These are phyloP conservation scores for Lanius collurio DNA, from an alignment of 2,113 vertebrate genomes.

Conservation along the genomic window DNA sequence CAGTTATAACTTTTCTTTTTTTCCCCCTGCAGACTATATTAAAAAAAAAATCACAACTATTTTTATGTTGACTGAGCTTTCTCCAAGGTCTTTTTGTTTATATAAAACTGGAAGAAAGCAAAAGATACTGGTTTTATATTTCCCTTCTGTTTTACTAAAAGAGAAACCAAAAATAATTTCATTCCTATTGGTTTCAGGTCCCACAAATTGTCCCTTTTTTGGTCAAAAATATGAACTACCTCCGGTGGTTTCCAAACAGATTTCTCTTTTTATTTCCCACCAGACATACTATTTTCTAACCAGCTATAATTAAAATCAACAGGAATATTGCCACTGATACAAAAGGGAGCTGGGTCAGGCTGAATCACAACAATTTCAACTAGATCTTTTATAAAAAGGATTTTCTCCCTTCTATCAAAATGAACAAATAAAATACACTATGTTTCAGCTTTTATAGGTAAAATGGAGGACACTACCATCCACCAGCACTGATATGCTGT, in stretches of 20 bases:
- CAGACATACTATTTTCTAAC: neutral
- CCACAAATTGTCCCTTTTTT: neutral
- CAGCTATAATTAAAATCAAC: constrained; percentile 4
- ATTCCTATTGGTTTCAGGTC: neutral
- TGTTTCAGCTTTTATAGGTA: neutral
- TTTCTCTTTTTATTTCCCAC: neutral
- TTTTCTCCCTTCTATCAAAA: neutral
- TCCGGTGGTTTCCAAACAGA: neutral
- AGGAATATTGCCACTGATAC: neutral
- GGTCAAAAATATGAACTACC: neutral
- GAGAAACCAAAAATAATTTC: neutral
- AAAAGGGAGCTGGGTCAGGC: neutral
- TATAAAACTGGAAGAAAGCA: neutral
- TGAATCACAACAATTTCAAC: neutral
- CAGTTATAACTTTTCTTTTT: neutral
- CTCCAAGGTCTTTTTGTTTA: neutral
- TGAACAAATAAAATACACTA: neutral
- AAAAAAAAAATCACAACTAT: neutral
- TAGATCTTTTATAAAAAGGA: neutral
- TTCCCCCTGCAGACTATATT: neutral
- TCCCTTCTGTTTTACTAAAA: neutral
- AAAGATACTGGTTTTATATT: neutral
- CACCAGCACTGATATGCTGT: neutral
- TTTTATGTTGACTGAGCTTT: neutral
- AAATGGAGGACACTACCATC: neutral